These are phyloP conservation scores for Anguilla obscura DNA, from an alignment of 2,797 vertebrate species.

Conservation along the genomic window DNA sequence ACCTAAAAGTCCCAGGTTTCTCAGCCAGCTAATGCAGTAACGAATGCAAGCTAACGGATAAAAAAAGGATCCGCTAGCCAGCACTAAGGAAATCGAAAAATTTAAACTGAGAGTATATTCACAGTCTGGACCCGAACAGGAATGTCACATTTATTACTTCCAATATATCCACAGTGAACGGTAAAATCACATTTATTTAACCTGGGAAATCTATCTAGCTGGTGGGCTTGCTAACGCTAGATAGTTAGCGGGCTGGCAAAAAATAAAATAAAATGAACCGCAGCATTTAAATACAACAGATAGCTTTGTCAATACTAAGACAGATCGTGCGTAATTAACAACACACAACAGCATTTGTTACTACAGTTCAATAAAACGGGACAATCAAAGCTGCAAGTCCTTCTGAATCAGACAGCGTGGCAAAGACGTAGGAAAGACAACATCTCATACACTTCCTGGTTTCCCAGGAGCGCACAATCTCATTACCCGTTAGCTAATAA, in stretches of 20 bases:
- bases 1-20: not conserved
- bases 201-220: not conserved
- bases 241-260: not conserved
- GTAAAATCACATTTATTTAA: constrained; percentile 22
- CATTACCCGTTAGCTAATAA: constrained; percentile 59
- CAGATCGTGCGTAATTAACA: not conserved
- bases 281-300: not conserved
- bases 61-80: constrained; percentile 11
- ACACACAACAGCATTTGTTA: not conserved
- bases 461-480: constrained; percentile 66
- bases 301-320: not conserved
- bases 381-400: constrained; percentile 67
- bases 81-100: not conserved
- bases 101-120: not conserved
- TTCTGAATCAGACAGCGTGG: constrained; percentile 86
- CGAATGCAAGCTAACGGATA: constrained; percentile 1
- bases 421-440: constrained; percentile 81
- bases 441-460: constrained; percentile 89
- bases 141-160: not conserved
- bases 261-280: constrained; percentile 5
- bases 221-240: not conserved
- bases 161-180: not conserved
- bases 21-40: not conserved
- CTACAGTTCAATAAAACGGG: constrained; percentile 21
- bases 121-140: not conserved